Conservation (phyloP, 2,113 vertebrate species). For the Gallinago jamesoni region DNA sequence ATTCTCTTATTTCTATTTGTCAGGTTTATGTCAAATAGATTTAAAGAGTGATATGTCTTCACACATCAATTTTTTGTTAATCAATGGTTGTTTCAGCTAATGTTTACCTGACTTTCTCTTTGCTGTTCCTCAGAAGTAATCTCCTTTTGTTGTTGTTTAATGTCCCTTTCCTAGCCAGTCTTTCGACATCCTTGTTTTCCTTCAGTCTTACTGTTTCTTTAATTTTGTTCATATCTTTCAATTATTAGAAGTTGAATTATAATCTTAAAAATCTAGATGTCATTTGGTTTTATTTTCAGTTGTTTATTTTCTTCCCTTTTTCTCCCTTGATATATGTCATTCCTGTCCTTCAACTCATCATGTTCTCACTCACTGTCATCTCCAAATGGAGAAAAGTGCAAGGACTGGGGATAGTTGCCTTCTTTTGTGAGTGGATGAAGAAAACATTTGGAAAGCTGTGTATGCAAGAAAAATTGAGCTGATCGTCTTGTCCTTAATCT, state of each 20-base stretch:
- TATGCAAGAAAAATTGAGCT: not conserved
- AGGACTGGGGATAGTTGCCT: not conserved
- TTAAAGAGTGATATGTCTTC: not conserved
- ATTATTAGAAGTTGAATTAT: not conserved
- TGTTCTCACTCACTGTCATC: not conserved
- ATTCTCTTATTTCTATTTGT: not conserved
- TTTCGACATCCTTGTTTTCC: not conserved
- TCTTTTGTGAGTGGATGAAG: accelerated
- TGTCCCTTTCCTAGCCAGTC: not conserved
- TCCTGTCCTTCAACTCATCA: not conserved
- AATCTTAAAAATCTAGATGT: not conserved
- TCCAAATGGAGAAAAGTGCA: not conserved
- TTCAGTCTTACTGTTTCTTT: not conserved
- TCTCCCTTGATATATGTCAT: not conserved
- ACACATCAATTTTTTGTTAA: not conserved
- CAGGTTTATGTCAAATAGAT: not conserved
- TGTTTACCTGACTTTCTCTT: not conserved
- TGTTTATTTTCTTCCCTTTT: not conserved
- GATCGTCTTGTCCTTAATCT: not conserved
- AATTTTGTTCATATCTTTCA: not conserved
- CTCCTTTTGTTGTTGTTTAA: not conserved
- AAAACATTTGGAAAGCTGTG: not conserved
- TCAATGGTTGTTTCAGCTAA: not conserved
- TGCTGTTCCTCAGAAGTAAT: accelerated
- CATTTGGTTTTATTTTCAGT: not conserved